Evolutionary conservation across 2,113 vertebrate species (phyloP).

Genomic region (Pluvialis apricaria): DNA sequence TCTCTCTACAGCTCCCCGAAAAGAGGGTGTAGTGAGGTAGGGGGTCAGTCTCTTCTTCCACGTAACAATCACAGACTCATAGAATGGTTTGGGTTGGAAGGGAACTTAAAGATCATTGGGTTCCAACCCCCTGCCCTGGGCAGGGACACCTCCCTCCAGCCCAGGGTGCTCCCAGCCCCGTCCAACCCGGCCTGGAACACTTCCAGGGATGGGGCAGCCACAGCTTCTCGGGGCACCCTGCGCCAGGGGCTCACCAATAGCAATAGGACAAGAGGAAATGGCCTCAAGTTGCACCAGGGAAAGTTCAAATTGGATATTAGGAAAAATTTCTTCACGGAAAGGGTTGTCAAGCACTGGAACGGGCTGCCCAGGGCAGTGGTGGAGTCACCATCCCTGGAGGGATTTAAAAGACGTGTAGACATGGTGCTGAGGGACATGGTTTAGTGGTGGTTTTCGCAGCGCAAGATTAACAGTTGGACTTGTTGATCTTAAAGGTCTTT

Average conservation of each 20-base stretch:
- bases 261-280: fast-evolving
- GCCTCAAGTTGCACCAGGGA: neutral
- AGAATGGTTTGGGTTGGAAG: no score
- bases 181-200: no score
- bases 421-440: fast-evolving
- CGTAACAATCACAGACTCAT: neutral
- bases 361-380: neutral
- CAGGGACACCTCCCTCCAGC: no score
- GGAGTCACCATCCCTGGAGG: neutral
- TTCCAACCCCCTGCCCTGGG: no score
- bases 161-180: no score
- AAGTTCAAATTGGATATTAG: neutral
- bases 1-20: neutral
- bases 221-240: no score
- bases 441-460: neutral
- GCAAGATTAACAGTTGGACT: fast-evolving
- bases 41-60: neutral
- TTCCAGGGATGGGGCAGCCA: no score
- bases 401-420: fast-evolving
- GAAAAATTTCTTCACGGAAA: fast-evolving
- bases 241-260: neutral
- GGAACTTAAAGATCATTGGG: no score
- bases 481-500: neutral
- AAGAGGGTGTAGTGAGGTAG: neutral
- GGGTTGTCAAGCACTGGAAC: neutral